Evolutionary conservation across 2,113 vertebrate genomes (phyloP), one percentile per base, ranked within the genome.

Genomic region (Setophaga kirtlandii): DNA sequence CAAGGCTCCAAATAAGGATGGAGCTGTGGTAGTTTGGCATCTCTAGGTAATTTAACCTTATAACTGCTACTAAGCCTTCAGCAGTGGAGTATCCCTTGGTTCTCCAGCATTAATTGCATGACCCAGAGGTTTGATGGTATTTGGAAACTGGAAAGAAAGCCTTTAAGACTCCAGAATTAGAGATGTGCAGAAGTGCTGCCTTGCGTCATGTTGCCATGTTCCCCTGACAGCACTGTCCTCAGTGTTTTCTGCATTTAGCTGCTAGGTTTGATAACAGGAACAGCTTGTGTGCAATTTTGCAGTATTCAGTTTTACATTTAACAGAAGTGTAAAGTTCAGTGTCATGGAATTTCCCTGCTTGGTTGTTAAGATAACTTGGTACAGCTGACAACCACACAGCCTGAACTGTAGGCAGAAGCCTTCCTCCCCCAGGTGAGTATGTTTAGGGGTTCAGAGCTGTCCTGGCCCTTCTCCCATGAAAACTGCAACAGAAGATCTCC

Each of bases 281-380:
- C 31, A 37, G 75, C 28, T 58, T 50, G 28, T 42, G 23, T 42
- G 15, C 47, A 19, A 6, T 37, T 76, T 69, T 87, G 42, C 53
- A 46, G 63, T 16, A 15, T 31, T 87, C 70, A 46, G 70, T 91
- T 96, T 95, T 86, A 70, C 92, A 59, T 93, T 93, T 93, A 94
- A 88, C 78, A 55, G 63, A 83, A 83, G 91, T 50, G 41, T 93
- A 79, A 93, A 95, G 93, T 93, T 95, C 94, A 86, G 59, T 17
- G 55, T 31, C 39, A 7, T 30, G 92, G 93, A 93, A 93, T 93
- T 94, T 92, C 85, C 90, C 75, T 63, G 70, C 56, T 50, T 58
- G 33, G 27, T 80, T 55, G 49, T 69, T 79, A 71, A 56, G 55
- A 33, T 55, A 24, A 63, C 67, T 87, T 39, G 37, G 24, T 27